phyloP scores from a whole-genome alignment of 2,888 invertebrate genomes.

The Lasioglossum malachurum region DNA sequence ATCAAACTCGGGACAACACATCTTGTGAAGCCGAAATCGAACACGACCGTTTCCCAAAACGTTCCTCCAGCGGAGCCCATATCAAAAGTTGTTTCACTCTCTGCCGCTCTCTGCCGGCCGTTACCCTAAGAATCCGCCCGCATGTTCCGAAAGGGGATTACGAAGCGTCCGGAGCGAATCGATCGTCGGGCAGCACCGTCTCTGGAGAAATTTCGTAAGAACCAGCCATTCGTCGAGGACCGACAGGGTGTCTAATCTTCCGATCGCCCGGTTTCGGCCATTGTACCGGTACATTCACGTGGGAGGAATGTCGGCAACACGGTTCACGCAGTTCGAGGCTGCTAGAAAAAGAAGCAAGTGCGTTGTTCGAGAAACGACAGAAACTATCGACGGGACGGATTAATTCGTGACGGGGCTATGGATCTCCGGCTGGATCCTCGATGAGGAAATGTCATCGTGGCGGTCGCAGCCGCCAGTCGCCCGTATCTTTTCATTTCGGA shows the following conservation, averaged over 20 bases:
- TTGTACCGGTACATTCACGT: neutral
- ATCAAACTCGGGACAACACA: neutral
- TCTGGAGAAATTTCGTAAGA: constrained; percentile 3
- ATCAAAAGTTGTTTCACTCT: neutral
- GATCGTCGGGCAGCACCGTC: neutral
- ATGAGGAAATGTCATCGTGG: constrained; percentile 48
- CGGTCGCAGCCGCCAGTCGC: constrained; percentile 32
- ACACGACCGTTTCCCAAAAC: neutral
- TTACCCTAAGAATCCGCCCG: constrained; percentile 9
- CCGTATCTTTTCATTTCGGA: constrained; percentile 63
- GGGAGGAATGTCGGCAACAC: neutral
- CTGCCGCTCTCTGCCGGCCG: neutral
- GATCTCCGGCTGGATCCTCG: neutral
- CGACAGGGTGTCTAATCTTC: constrained; percentile 31
- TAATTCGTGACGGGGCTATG: constrained; percentile 49
- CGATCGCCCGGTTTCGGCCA: constrained; percentile 13
- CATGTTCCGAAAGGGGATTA: constrained; percentile 27
- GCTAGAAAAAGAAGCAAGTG: neutral
- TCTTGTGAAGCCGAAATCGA: neutral
- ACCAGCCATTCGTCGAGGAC: constrained; percentile 7
- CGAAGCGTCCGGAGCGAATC: constrained; percentile 11
- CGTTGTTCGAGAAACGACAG: constrained; percentile 8
- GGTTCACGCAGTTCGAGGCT: neutral
- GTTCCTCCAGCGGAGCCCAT: neutral
- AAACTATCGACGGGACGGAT: constrained; percentile 37